A percentile compares a stretch with the other conserved stretches of the same genome.
Evolutionary conservation across 2,888 invertebrate genomes (phyloP).

Genomic region (Gasteruption jaculator): DNA sequence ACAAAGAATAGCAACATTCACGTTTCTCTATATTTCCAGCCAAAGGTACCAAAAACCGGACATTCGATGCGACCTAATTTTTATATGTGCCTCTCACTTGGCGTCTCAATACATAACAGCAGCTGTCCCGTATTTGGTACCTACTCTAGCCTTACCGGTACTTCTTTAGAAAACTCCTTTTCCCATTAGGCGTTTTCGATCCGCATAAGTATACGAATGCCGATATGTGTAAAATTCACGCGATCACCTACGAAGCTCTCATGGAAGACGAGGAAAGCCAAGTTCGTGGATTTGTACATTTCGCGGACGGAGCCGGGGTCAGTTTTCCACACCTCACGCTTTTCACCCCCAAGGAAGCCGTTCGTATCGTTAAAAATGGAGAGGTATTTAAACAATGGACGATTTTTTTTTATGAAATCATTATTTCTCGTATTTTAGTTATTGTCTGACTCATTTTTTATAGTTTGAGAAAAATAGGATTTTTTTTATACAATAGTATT

Average conservation of each 20-base stretch:
- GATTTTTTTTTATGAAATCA: no score
- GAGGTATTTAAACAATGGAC: constrained; percentile 60
- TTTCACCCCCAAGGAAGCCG: constrained; percentile 74
- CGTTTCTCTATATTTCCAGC: no score
- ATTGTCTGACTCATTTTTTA: no score
- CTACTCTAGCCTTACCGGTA: no score
- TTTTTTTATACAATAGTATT: no score
- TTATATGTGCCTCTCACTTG: constrained; percentile 2
- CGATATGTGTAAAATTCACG: constrained; percentile 75
- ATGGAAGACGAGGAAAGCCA: constrained; percentile 81
- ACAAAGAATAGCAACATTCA: no score
- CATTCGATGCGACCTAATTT: constrained; percentile 8
- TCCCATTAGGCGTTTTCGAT: constrained; percentile 75
- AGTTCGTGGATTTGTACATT: constrained; percentile 73
- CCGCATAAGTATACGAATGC: constrained; percentile 71
- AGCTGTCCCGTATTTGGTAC: no score
- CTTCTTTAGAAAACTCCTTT: no score
- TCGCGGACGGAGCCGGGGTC: constrained; percentile 71
- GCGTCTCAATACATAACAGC: no score
- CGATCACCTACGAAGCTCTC: constrained; percentile 71
- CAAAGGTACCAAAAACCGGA: no score
- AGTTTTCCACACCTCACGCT: constrained; percentile 72
- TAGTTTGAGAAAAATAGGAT: no score
- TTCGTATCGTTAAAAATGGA: constrained; percentile 75
- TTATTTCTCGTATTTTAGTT: no score